These are phyloP conservation scores for Pandemis cinnamomeana DNA, from an alignment of 2,888 invertebrate species.

Conservation along the genomic window DNA sequence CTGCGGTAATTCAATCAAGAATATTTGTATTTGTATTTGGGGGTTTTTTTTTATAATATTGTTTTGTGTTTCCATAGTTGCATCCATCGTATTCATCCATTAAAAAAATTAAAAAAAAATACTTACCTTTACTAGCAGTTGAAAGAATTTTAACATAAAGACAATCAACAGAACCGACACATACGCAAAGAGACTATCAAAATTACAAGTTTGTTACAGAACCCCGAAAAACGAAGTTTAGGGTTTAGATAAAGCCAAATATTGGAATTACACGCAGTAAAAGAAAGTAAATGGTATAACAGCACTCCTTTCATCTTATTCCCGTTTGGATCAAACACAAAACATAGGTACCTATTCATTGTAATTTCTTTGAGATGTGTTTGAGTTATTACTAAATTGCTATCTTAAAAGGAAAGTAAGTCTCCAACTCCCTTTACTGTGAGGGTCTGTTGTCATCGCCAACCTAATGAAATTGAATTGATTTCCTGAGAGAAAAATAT, in stretches of 20 bases:
- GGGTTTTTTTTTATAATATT: too few species aligned
- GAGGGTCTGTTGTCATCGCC: constrained; percentile 3
- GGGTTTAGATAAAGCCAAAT: not conserved
- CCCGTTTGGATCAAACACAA: constrained; percentile 7
- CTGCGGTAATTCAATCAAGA: too few species aligned
- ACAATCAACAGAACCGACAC: not conserved
- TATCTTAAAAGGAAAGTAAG: constrained; percentile 5
- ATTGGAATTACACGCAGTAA: constrained; percentile 8
- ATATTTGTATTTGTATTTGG: too few species aligned
- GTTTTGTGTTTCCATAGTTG: too few species aligned
- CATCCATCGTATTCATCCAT: too few species aligned
- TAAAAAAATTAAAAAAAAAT: not conserved
- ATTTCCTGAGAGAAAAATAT: constrained; percentile 1
- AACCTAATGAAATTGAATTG: constrained; percentile 10
- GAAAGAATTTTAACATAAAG: not conserved
- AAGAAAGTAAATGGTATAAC: not conserved
- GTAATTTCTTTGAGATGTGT: constrained; percentile 11
- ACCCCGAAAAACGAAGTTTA: not conserved
- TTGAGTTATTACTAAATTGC: constrained; percentile 13
- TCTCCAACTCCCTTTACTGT: not conserved
- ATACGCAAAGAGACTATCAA: not conserved
- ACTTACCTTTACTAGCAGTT: not conserved
- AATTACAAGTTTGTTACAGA: not conserved
- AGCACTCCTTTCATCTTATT: constrained; percentile 12
- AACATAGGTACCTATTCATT: constrained; percentile 8